A percentile compares a stretch with the other conserved stretches of the same genome.
Conservation (phyloP, 2,888 invertebrate genomes). For the Lobophora halterata region DNA sequence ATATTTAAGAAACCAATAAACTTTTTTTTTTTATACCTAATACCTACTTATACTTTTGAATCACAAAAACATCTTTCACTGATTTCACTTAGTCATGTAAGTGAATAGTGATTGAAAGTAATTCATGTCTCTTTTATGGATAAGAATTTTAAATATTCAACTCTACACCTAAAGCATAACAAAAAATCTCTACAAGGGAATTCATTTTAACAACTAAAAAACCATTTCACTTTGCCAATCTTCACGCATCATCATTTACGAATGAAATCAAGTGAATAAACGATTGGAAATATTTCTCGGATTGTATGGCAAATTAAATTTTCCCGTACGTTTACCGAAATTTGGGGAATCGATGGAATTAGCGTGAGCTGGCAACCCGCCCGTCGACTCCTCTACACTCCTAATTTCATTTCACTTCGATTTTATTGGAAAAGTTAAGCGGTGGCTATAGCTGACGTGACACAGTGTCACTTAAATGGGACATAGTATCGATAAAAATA, state of each 20-base stretch:
- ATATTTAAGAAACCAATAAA: no score
- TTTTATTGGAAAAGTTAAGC: constrained; percentile 77
- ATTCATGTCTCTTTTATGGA: no score
- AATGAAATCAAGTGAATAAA: constrained; percentile 14
- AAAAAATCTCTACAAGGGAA: no score
- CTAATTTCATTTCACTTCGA: constrained; percentile 72
- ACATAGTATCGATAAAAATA: no score
- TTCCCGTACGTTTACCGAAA: constrained; percentile 30
- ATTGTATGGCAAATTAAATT: constrained; percentile 49
- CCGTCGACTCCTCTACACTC: constrained; percentile 57
- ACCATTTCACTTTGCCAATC: background rate
- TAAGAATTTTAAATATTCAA: no score
- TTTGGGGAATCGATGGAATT: constrained; percentile 51
- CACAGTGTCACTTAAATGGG: no score
- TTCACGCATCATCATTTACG: constrained; percentile 10
- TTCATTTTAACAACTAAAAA: constrained; percentile 4
- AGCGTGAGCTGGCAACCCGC: constrained; percentile 48
- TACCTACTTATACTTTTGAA: no score
- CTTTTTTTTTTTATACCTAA: no score
- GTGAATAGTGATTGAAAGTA: no score
- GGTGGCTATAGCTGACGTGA: constrained; percentile 50
- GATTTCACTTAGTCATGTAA: no score
- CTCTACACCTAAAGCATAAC: no score
- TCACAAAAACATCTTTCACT: no score
- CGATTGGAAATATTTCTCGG: constrained; percentile 33